Conservation (phyloP, 1,140 invertebrate genomes). For the Hirudo medicinalis region DNA sequence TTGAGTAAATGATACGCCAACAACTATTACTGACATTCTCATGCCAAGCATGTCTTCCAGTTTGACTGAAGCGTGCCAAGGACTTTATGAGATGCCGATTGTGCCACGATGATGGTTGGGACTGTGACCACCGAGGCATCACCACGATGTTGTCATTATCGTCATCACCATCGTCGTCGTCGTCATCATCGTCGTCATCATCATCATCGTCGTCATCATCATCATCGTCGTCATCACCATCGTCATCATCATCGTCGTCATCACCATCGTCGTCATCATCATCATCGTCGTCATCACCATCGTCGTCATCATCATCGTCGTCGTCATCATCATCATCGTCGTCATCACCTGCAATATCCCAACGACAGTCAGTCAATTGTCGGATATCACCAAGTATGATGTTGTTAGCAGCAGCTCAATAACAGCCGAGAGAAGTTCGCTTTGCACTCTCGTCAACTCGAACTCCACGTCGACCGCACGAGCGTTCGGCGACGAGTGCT, state of each 20-base stretch:
- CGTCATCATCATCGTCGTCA: background rate
- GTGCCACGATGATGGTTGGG: background rate
- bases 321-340: background rate
- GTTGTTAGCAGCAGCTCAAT: too few relatives aligned
- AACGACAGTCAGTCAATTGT: background rate
- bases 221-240: background rate
- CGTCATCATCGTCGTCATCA: background rate
- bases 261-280: background rate
- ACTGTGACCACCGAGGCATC: background rate
- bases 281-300: background rate
- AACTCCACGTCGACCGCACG: background rate
- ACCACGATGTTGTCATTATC: background rate
- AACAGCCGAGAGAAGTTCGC: background rate
- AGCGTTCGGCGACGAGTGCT: background rate
- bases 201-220: background rate
- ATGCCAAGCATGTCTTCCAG: too few relatives aligned
- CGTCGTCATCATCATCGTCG: background rate
- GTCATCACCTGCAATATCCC: background rate
- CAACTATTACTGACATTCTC: too few relatives aligned
- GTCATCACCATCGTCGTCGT: background rate
- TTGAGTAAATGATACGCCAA: too few relatives aligned
- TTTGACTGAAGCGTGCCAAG: too few relatives aligned
- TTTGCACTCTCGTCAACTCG: background rate
- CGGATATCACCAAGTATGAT: too few relatives aligned
- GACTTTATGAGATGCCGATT: too few relatives aligned